phyloP scores from a whole-genome alignment of 2,797 vertebrate species.

The Neosilurus hyrtlii region DNA sequence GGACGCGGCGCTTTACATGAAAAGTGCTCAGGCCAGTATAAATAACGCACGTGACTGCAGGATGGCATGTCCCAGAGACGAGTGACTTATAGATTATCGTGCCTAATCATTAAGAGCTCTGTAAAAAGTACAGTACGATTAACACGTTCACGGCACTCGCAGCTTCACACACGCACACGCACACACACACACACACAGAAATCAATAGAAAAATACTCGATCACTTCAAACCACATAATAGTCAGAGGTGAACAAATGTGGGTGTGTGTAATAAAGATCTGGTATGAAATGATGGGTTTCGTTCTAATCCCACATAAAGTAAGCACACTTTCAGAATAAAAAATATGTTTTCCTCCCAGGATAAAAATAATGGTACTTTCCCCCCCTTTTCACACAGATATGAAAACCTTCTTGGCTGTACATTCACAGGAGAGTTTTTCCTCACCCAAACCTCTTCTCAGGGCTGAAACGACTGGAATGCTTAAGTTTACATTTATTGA shows the following conservation, averaged over 20 bases:
- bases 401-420: not conserved
- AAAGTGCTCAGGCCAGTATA: slow-evolving; percentile 85
- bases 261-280: slow-evolving; percentile 12
- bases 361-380: not conserved
- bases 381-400: not conserved
- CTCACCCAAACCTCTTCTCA: not conserved
- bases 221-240: slow-evolving; percentile 44
- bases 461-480: not conserved
- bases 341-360: not conserved
- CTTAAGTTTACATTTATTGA: not conserved
- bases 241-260: not conserved
- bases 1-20: slow-evolving; percentile 84
- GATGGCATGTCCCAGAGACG: slow-evolving; percentile 78
- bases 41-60: slow-evolving; percentile 83
- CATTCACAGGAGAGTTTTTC: not conserved
- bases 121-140: slow-evolving; percentile 67
- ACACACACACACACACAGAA: slow-evolving; percentile 74
- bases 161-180: slow-evolving; percentile 63
- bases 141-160: slow-evolving; percentile 76
- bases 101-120: slow-evolving; percentile 68
- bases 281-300: not conserved
- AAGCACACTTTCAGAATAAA: not conserved
- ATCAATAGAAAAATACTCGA: slow-evolving; percentile 76
- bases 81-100: slow-evolving; percentile 77
- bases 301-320: not conserved